Conservation (phyloP, 1,140 invertebrate species). For the Aphidius ervi region DNA sequence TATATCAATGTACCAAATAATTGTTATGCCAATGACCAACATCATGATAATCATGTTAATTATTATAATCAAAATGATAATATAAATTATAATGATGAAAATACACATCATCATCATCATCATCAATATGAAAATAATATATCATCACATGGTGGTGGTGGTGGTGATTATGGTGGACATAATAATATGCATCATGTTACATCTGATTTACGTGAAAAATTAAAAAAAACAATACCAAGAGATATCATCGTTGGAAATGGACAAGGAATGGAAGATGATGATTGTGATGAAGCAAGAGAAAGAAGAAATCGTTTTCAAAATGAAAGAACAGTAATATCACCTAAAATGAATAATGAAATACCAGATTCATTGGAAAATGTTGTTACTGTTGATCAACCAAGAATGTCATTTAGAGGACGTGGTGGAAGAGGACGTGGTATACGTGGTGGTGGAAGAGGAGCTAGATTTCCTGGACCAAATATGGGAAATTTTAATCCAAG, state of each 20-base stretch:
- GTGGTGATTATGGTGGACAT: slow-evolving; percentile 2
- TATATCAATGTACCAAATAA: slow-evolving; percentile 31
- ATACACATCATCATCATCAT: slow-evolving; percentile 4
- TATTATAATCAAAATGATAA: slow-evolving; percentile 33
- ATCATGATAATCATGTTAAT: slow-evolving; percentile 23
- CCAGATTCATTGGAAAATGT: slow-evolving; percentile 47
- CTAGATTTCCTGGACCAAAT: slow-evolving; percentile 32
- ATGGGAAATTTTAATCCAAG: slow-evolving; percentile 33
- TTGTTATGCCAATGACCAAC: slow-evolving; percentile 36
- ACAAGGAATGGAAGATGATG: slow-evolving; percentile 44
- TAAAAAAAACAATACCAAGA: slow-evolving; percentile 35
- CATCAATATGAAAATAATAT: background rate
- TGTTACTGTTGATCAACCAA: slow-evolving; percentile 38
- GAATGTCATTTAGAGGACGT: slow-evolving; percentile 26
- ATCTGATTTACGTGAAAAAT: slow-evolving; percentile 42
- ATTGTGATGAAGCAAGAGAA: slow-evolving; percentile 44
- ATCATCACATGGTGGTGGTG: background rate
- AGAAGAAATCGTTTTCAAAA: slow-evolving; percentile 48
- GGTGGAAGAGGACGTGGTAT: slow-evolving; percentile 32
- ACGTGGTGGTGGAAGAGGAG: slow-evolving; percentile 32
- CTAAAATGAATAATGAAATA: slow-evolving; percentile 44
- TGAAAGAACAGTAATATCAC: slow-evolving; percentile 40
- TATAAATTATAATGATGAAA: slow-evolving; percentile 26
- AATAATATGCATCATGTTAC: slow-evolving; percentile 14
- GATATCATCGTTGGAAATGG: slow-evolving; percentile 34